These are phyloP conservation scores for Antennarius maculatus DNA, from an alignment of 2,797 vertebrate species.

Conservation along the genomic window DNA sequence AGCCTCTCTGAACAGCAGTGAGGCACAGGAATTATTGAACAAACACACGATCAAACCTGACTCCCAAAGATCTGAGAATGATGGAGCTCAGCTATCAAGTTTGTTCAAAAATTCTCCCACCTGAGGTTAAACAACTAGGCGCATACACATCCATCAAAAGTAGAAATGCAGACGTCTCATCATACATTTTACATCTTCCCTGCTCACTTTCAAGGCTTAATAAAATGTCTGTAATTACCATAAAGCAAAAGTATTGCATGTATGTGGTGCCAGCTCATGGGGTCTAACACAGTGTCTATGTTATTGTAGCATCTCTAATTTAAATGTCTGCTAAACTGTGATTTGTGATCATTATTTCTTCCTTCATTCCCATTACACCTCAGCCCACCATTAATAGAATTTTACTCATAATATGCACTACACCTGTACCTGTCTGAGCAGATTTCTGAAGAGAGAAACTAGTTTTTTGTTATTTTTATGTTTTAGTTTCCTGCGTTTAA, in stretches of 20 bases:
- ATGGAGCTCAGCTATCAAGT: constrained; percentile 13
- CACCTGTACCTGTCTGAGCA: too few relatives aligned
- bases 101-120: constrained; percentile 1
- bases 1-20: constrained; percentile 16
- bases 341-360: too few relatives aligned
- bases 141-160: neutral
- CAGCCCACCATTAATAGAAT: too few relatives aligned
- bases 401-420: too few relatives aligned
- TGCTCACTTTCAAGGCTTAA: neutral
- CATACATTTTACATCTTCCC: neutral
- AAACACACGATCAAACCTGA: constrained; percentile 30
- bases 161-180: neutral
- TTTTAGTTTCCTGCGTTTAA: too few relatives aligned
- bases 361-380: too few relatives aligned
- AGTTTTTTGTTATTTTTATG: too few relatives aligned
- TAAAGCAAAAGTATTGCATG: neutral
- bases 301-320: neutral
- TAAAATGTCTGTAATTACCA: neutral
- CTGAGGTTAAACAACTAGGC: neutral
- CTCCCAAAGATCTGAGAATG: neutral
- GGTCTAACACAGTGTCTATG: neutral
- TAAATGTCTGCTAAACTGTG: too few relatives aligned
- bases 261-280: neutral
- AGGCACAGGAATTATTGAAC: constrained; percentile 32
- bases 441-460: too few relatives aligned